Conservation (phyloP, 2,113 vertebrate genomes). For the Burhinus bistriatus region DNA sequence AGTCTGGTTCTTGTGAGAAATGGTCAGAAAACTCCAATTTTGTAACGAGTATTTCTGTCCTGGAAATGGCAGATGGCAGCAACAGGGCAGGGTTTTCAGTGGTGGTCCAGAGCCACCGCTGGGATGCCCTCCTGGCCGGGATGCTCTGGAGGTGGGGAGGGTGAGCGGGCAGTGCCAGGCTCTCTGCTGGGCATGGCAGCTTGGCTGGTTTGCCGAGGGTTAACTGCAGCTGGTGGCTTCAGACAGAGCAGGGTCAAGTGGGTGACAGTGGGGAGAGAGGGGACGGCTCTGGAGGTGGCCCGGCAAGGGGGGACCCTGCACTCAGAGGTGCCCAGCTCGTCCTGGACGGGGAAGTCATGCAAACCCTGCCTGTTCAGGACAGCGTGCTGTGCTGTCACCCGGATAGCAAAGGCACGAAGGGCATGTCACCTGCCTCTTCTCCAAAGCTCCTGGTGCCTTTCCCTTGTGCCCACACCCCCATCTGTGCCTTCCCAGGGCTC, state of each 20-base stretch:
- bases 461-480: background rate
- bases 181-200: background rate
- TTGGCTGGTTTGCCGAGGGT: background rate
- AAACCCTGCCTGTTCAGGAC: background rate
- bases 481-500: background rate
- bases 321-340: background rate
- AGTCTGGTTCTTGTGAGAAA: background rate
- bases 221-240: background rate
- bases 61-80: background rate
- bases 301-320: rapidly evolving
- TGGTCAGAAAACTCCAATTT: background rate
- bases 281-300: too few species aligned
- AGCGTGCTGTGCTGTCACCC: background rate
- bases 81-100: background rate
- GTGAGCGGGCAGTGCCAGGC: background rate
- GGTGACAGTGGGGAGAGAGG: background rate
- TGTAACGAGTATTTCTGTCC: background rate
- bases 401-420: background rate
- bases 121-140: background rate
- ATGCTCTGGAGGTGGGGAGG: background rate
- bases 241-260: background rate
- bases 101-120: background rate
- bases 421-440: background rate
- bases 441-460: background rate
- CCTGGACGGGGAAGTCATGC: background rate